Evolutionary conservation across 2,797 vertebrate species (phyloP), one percentile per base, ranked within the genome.

Genomic region (Psittacula echo): DNA sequence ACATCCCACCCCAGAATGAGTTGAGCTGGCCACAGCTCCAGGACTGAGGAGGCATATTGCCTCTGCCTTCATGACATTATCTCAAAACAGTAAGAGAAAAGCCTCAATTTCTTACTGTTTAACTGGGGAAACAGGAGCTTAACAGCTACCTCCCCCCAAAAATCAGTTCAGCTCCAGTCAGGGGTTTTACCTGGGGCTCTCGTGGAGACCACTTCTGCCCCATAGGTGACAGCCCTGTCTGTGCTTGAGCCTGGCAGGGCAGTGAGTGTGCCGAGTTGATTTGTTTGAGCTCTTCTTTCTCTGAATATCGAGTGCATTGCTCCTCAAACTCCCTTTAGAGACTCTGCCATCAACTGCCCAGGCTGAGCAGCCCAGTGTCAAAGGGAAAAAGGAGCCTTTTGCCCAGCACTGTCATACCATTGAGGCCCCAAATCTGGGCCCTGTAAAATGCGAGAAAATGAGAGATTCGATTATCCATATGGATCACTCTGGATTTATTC

Each of bases 401-500:
- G 65, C 72, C 60, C 72, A 64, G 89, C 27, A 29, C 37, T 85
- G 67, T 93, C 86, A 45, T 66, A 77, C 83, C 87, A 92, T 81
- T 85, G 89, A 92, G 51, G 54, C 30, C 67, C 84, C 76, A 85
- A 64, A 93, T 94, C 70, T 42, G 61, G 84, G 60, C 65, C 65
- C 75, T 84, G 68, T 90, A 90, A 92, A 93, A 97, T 90, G 93
- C 92, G 93, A 95, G 85, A 96, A 95, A 94, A 93, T 87, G 87
- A 87, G 89, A 79, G 86, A 92, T 96, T 97, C 47, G 80, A 97
- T 97, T 93, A 95, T 96, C 92, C 95, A 89, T 97, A 96, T 95
- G 97, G 93, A 97, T 97, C 96, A 90, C 73, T 92, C 86, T 97
- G 95, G 96, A 96, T 90, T 92, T 95, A 87, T 94, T 96, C 97